Base-by-base conservation (phyloP, 2,888 invertebrate species). In the Anoplius nigerrimus region DNA sequence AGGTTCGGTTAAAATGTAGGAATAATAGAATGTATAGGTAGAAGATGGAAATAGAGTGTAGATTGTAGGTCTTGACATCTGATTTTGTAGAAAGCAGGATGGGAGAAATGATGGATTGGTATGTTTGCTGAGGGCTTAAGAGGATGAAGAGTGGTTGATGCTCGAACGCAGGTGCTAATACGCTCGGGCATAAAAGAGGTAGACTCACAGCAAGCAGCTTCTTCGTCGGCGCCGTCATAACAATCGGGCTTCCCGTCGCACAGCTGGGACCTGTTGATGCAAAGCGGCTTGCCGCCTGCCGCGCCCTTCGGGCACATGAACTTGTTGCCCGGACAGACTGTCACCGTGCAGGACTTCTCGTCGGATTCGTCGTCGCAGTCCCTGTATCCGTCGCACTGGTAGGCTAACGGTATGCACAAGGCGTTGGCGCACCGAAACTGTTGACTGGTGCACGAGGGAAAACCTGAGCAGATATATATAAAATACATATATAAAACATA, bases 381-480 rank as follows among this genome's bases (percentile, higher is more conserved):
- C 72, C 93, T 92, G 90, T 95, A 95, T 24, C 96, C 95, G 85
- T 95, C 95, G 89, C 96, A 96, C 87, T 94, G 95, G 89, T 94
- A 96, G 57, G 93, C 93, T 58, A 92, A 92, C 0, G 98, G 98
- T 82, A 99, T 97, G 89, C 99, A 99, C 13, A 97, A 92, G 0
- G 95, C 95, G 90, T 98, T 98, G 76, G 94, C 93, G 90, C 98
- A 98, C 45, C 97, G 93, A 90, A 98, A 98, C 90, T 98, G 98
- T 1, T 95, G 95, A 79, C 93, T 93, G 86, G 95, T 95, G 88
- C 97, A 98, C 0, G 94, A 92, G 0, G 96, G 96, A 87, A 97
- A 97, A 89, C 93, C 97, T 96, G 89, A n/a, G 81, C 71, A 80
- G 1, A 45, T 8, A 2, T 15, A 8, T 34, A 5, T 1, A 34